Evolutionary conservation across 2,797 vertebrate genomes (phyloP).

Genomic region (Gobionotothen gibberifrons): DNA sequence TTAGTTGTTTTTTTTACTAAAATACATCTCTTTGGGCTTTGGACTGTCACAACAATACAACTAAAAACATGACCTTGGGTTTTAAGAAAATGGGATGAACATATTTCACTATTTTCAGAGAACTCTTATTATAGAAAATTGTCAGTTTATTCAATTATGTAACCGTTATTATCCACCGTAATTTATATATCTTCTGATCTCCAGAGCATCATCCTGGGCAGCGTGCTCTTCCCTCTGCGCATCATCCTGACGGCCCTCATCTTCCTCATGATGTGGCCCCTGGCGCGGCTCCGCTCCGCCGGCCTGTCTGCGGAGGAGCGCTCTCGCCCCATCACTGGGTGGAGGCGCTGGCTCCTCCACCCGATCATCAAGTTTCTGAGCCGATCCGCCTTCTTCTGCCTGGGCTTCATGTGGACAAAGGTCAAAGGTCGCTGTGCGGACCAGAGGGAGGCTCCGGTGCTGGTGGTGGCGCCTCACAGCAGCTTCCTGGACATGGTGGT

Average conservation of each 20-base stretch:
- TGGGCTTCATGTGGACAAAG: constrained; percentile 88
- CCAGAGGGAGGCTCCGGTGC: constrained; percentile 86
- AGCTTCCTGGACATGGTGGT: constrained; percentile 91
- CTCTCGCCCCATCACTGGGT: constrained; percentile 82
- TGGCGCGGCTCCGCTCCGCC: constrained; percentile 84
- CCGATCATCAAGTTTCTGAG: constrained; percentile 80
- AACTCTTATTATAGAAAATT: too few relatives aligned
- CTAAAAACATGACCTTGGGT: too few relatives aligned
- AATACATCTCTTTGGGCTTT: too few relatives aligned
- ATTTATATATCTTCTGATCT: not conserved
- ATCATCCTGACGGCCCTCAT: constrained; percentile 74
- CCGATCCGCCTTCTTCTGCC: constrained; percentile 85
- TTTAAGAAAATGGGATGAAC: too few relatives aligned
- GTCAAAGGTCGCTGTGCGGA: constrained; percentile 87
- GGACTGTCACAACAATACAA: too few relatives aligned
- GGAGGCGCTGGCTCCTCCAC: constrained; percentile 85
- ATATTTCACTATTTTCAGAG: too few relatives aligned
- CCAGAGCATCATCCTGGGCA: constrained; percentile 83
- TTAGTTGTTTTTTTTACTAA: too few relatives aligned
- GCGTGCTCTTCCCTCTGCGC: constrained; percentile 86
- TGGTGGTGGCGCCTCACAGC: constrained; percentile 92
- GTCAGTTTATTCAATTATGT: too few relatives aligned
- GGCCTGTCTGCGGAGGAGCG: constrained; percentile 84
- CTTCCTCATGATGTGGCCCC: constrained; percentile 89
- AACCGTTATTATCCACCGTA: too few relatives aligned